Conservation (phyloP, 2,888 invertebrate species). For the Bibio marci region DNA sequence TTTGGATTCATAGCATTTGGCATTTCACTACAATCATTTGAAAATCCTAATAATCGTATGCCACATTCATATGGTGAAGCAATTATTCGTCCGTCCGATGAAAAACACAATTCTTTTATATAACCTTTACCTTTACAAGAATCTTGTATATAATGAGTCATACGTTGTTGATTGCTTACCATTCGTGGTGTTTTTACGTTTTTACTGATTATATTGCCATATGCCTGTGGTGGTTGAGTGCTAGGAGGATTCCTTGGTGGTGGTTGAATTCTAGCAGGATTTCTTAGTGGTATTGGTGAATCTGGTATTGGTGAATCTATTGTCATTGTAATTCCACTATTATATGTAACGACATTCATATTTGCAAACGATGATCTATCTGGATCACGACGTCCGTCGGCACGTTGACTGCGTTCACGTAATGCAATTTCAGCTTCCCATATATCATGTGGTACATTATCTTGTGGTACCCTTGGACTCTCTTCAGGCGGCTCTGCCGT, state of each 20-base stretch:
- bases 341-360: constrained; percentile 27
- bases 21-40: constrained; percentile 59
- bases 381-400: constrained; percentile 17
- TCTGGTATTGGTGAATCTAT: no score
- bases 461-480: constrained; percentile 8
- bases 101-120: constrained; percentile 85
- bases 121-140: constrained; percentile 79
- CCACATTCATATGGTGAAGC: constrained; percentile 83
- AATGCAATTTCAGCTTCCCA: constrained; percentile 30
- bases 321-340: constrained; percentile 27
- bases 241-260: no score
- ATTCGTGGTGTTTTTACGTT: neutral
- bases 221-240: no score
- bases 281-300: no score
- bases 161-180: constrained; percentile 43
- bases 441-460: constrained; percentile 22
- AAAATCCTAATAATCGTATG: constrained; percentile 67
- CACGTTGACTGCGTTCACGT: constrained; percentile 17
- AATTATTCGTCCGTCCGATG: constrained; percentile 74
- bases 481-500: no score
- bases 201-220: no score
- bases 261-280: no score
- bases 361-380: constrained; percentile 18
- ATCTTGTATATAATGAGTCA: constrained; percentile 72
- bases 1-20: constrained; percentile 42